A percentile compares a stretch with the other conserved stretches of the same genome.
phyloP scores from a whole-genome alignment of 2,113 vertebrate genomes.

The Rana temporaria region DNA sequence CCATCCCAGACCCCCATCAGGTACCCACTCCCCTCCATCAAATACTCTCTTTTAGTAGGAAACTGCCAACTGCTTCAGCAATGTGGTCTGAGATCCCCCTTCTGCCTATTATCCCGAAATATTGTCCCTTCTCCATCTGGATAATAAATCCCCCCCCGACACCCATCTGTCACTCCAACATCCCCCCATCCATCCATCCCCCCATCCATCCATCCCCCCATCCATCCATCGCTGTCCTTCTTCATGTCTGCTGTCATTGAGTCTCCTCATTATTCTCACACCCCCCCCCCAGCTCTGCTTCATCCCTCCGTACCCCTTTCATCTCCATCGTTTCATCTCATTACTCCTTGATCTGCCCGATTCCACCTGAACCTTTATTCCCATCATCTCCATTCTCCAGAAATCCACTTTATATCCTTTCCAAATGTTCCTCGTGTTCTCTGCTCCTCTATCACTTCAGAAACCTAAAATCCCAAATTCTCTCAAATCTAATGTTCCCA shows the following conservation, averaged over 20 bases:
- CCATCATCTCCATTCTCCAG: slow-evolving; percentile 10
- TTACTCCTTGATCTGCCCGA: neutral
- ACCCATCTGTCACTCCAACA: neutral
- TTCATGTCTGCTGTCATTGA: neutral
- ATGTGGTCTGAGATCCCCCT: neutral
- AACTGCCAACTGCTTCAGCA: neutral
- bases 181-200: no score
- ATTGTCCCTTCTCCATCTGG: neutral
- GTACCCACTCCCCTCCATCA: neutral
- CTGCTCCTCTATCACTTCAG: neutral
- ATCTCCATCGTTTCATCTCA: slow-evolving; percentile 22
- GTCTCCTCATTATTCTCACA: neutral
- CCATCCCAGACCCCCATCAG: no score
- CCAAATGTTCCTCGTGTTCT: neutral
- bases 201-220: no score
- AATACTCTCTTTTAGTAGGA: neutral
- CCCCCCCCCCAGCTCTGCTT: neutral
- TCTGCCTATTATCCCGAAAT: neutral
- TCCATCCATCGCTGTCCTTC: neutral
- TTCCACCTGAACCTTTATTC: neutral
- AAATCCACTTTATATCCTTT: slow-evolving; percentile 55
- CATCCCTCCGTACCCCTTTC: slow-evolving; percentile 5
- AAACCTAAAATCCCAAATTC: no score
- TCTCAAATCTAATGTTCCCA: no score
- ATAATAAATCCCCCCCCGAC: neutral